Base-by-base conservation (phyloP, 2,113 vertebrate genomes). In the Aptenodytes forsteri region DNA sequence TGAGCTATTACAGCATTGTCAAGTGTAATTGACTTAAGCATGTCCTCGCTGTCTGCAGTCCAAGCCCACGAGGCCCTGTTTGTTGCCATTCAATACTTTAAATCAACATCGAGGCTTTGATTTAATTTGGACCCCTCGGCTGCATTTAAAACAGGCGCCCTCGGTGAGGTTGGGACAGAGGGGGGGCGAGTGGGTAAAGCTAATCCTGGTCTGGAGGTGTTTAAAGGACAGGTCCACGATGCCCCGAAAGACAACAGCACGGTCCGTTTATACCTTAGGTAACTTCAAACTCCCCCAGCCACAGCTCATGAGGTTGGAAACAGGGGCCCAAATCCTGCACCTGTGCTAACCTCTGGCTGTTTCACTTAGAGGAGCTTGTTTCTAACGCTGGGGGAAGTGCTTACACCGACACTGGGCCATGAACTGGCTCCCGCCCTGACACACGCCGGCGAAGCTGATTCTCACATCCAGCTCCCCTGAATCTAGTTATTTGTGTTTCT, bases 81-180 rank as follows among this genome's bases (percentile, higher is more conserved):
- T 95, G 89, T 95, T 96, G 82, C 84, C 30, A 86, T 88, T 67
- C 75, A 95, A 94, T 87, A 83, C 59, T 96, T 96, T 40, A 94
- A 95, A 96, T 89, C 94, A 96, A 94, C 91, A 82, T 17, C 2
- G 14, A 91, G 73, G 29, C 32, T 96, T 91, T 77, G 89, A 27
- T 22, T 86, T 86, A 88, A 76, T 81, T 91, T 56, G 70, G n/a
- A 50, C 34, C 61, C 40, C 22, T 72, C 0, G 0, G 26, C 77
- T 65, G 32, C 36, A 40, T 76, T 61, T 75, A 72, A 69, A 84
- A 49, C 72, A 79, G 90, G 15, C 54, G 8, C 34, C 59, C 59
- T 82, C 0, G 0, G 17, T 40, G 52, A 44, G 6, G 14, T 1
- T 67, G 67, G 32, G 20, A 16, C 17, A 6, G 14, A 13, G 27